Conservation (phyloP, 2,113 vertebrate species). For the Puma concolor region DNA sequence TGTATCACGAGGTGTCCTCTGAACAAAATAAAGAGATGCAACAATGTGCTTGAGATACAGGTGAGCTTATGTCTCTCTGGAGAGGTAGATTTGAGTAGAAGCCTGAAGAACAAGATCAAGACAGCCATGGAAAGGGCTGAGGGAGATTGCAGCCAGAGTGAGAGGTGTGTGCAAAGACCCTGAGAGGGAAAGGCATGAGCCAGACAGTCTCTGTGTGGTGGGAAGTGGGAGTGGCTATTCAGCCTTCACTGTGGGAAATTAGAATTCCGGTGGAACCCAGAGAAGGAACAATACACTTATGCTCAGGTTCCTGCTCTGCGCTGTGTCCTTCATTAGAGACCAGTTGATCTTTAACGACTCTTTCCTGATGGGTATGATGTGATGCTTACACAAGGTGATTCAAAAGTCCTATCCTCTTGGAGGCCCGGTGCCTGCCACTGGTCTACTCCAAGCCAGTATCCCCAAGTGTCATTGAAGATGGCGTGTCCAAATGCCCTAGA, state of each 20-base stretch:
- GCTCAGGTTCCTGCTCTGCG: not conserved
- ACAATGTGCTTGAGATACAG: not conserved
- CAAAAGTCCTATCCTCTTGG: not conserved
- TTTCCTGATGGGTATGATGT: not conserved
- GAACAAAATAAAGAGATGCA: not conserved
- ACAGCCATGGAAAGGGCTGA: not conserved
- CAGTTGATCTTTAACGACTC: not conserved
- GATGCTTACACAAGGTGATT: not conserved
- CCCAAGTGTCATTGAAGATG: not conserved
- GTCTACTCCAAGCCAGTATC: not conserved
- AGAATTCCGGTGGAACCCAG: fast-evolving
- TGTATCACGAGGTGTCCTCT: not conserved
- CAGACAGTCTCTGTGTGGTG: not conserved
- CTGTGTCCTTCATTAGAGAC: fast-evolving
- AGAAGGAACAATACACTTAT: fast-evolving
- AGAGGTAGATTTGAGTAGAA: not conserved
- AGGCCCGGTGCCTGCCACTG: not conserved
- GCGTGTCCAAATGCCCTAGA: not conserved
- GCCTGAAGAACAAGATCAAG: not conserved
- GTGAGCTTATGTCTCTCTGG: not conserved
- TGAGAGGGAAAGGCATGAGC: not conserved
- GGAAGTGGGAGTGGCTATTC: not conserved
- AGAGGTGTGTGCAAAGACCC: not conserved
- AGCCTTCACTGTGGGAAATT: not conserved
- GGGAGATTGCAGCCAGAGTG: not conserved